Evolutionary conservation across 2,113 vertebrate genomes (phyloP).

Genomic region (Pachypanchax playfairii): DNA sequence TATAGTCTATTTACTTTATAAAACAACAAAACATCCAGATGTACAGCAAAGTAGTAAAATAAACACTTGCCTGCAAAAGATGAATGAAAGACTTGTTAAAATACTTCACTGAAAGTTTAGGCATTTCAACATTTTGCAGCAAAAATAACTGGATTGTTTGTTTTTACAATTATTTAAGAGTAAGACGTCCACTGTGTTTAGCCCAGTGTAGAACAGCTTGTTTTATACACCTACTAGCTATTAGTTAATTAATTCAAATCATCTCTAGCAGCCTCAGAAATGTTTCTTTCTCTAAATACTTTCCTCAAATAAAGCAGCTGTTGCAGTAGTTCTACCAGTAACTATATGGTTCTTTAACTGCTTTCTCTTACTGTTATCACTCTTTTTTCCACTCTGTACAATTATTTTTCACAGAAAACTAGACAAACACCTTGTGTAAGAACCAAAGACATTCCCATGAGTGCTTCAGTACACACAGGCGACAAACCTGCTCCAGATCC

Average conservation of each 20-base stretch:
- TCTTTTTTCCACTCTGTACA: neutral
- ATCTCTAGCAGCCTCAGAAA: neutral
- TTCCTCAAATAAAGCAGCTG: slow-evolving; percentile 1
- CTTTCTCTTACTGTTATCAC: neutral
- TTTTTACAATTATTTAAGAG: neutral
- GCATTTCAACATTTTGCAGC: too few species aligned
- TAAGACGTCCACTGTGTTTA: too few species aligned
- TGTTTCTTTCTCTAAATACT: neutral
- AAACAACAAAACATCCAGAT: too few species aligned
- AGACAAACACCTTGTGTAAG: slow-evolving; percentile 27
- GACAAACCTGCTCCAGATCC: slow-evolving; percentile 45
- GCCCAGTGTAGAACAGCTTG: too few species aligned
- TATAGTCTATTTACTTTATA: too few species aligned
- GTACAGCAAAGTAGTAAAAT: too few species aligned
- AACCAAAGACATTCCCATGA: slow-evolving; percentile 45
- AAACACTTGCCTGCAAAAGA: too few species aligned
- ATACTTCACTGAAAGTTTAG: too few species aligned
- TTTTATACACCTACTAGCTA: too few species aligned
- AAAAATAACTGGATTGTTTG: too few species aligned
- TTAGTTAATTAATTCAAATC: neutral
- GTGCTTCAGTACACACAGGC: slow-evolving; percentile 1
- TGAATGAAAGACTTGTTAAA: too few species aligned
- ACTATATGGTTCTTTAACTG: neutral
- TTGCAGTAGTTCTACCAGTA: neutral
- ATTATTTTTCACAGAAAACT: neutral